Evolutionary conservation across 2,797 vertebrate genomes (phyloP).

Genomic region (Halcyon leucocephala): DNA sequence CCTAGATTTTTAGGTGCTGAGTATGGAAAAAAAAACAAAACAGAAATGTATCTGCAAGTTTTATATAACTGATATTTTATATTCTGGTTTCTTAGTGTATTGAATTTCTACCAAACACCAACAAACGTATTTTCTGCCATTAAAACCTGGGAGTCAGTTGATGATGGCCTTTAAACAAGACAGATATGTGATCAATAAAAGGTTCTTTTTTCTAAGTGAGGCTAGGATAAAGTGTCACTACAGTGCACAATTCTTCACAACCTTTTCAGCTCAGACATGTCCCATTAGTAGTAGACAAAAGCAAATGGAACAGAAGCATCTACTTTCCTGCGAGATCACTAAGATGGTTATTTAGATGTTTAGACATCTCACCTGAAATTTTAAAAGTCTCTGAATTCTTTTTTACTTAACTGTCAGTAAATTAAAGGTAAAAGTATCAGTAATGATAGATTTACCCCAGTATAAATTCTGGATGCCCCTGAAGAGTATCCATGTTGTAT

Average conservation of each 20-base stretch:
- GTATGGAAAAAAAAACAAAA: background rate
- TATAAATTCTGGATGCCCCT: background rate
- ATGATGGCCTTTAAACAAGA: background rate
- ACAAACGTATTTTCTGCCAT: background rate
- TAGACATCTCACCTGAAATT: background rate
- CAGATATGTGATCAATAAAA: background rate
- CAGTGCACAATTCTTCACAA: slow-evolving; percentile 1
- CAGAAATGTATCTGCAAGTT: background rate
- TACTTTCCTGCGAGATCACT: background rate
- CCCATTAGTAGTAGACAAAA: background rate
- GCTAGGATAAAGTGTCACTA: background rate
- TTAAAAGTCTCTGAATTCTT: background rate
- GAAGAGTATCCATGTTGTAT: background rate
- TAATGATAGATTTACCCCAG: background rate
- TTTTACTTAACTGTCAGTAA: background rate
- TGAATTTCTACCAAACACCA: background rate
- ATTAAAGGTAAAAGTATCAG: background rate
- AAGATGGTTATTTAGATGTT: background rate
- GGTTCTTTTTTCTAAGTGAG: background rate
- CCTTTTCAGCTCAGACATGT: background rate
- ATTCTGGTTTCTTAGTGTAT: background rate
- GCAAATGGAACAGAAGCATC: background rate
- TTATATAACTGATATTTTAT: background rate
- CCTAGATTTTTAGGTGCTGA: background rate
- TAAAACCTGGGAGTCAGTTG: background rate